Conservation (phyloP, 2,797 vertebrate species). For the Takifugu ocellatus region DNA sequence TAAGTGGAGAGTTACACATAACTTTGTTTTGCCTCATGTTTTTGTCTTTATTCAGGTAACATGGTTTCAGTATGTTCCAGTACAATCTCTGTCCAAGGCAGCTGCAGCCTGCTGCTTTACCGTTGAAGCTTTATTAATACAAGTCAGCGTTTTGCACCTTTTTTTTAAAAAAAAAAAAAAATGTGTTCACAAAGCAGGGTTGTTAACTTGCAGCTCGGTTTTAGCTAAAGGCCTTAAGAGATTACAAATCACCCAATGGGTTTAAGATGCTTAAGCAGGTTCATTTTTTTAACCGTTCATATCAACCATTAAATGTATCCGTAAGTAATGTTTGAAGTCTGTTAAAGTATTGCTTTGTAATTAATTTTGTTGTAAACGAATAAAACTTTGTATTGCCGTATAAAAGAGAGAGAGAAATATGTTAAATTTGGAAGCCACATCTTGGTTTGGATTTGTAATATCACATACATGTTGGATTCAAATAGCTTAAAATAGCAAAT, state of each 20-base stretch:
- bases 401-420: background rate
- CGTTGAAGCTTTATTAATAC: constrained; percentile 17
- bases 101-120: constrained; percentile 1
- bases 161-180: background rate
- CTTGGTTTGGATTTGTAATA: too few species aligned
- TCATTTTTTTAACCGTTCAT: constrained; percentile 1
- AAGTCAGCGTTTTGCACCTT: constrained; percentile 37
- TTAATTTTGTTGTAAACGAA: constrained; percentile 25
- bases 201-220: constrained; percentile 5
- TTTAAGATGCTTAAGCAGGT: constrained; percentile 18
- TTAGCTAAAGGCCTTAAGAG: constrained; percentile 18
- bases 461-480: too few species aligned
- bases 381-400: constrained; percentile 30
- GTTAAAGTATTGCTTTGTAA: constrained; percentile 10
- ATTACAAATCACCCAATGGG: constrained; percentile 27
- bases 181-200: constrained; percentile 34
- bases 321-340: constrained; percentile 8
- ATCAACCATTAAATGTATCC: constrained; percentile 6
- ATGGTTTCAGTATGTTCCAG: constrained; percentile 8
- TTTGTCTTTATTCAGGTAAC: background rate
- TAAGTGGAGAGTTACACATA: too few species aligned
- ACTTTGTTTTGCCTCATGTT: background rate
- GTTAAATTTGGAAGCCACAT: too few species aligned
- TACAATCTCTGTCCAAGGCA: constrained; percentile 4
- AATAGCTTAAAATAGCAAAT: too few species aligned